Evolutionary conservation across 2,888 invertebrate genomes (phyloP).

Genomic region (Drosophila ezoana): DNA sequence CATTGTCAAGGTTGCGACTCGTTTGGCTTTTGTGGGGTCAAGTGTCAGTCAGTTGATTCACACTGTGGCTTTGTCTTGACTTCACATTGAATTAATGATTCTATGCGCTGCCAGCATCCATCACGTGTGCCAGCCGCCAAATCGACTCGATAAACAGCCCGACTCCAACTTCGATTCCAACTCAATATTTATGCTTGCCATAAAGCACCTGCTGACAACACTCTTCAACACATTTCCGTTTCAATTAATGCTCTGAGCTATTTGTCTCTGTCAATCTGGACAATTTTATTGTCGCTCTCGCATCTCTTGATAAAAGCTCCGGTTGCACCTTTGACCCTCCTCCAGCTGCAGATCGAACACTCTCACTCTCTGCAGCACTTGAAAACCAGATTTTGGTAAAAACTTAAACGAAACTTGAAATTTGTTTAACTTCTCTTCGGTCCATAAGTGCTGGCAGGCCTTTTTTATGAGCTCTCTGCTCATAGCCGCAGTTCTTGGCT

Average conservation of each 20-base stretch:
- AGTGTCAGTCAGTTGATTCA: constrained; percentile 72
- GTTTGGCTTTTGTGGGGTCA: constrained; percentile 73
- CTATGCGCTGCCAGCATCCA: constrained; percentile 42
- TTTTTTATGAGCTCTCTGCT: background rate
- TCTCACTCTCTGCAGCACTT: constrained; percentile 11
- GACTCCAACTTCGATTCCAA: constrained; percentile 8
- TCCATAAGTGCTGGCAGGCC: background rate
- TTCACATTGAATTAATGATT: constrained; percentile 66
- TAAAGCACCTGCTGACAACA: constrained; percentile 42
- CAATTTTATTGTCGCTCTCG: constrained; percentile 33
- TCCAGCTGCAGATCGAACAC: constrained; percentile 6
- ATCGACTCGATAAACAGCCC: background rate
- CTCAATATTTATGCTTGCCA: background rate
- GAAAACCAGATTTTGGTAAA: background rate
- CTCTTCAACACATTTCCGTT: constrained; percentile 61
- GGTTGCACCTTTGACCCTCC: constrained; percentile 26
- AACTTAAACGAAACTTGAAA: background rate
- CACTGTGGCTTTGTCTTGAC: constrained; percentile 29
- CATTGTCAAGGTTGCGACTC: constrained; percentile 72
- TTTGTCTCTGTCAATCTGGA: constrained; percentile 64
- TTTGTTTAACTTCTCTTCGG: background rate
- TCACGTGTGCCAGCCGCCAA: constrained; percentile 51
- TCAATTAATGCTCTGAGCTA: constrained; percentile 45
- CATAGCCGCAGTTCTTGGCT: background rate
- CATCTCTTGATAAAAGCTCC: constrained; percentile 13